Base-by-base conservation (phyloP, 2,888 invertebrate genomes). In the Eubasilissa splendida region DNA sequence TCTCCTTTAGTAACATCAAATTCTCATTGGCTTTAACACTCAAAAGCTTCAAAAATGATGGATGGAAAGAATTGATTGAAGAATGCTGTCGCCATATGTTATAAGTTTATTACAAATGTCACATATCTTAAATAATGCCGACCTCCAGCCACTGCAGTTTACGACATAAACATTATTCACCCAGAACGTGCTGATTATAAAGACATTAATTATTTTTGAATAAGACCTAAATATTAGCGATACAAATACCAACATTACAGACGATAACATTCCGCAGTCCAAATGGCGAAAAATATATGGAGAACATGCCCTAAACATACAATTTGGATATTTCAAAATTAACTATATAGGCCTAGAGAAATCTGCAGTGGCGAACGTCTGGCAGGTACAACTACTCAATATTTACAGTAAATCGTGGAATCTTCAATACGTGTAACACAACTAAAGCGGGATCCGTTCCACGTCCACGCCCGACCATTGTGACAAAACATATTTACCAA, bases 361-460 rank as follows among this genome's bases (percentile, higher is more conserved):
- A 53, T 68, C 80, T 82, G 80, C 82, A 80, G 79, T 77, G 79
- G 80, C 65, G 68, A 80, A 73, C 73, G 75, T 75, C 59, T 68
- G 82, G 74, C 77, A 68, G 60, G 42, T 78, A 71, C 11, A 54
- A 53, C 77, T 80, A 77, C 63, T 70, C 58, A 76, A 54, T 83
- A 83, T 82, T 63, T 83, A 83, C 83, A 83, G 70, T 63, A 66
- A 78, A 53, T 79, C 76, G 83, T 77, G 78, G 81, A 81, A 42
- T 42, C 42, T 42, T 42, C 4, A 42, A 81, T 77, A 80, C 63
- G 71, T 76, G 78, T 54, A 79, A 80, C 77, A 83, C 81, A 81
- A 70, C 81, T 81, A 83, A 83, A 81, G 81, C 81, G 74, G 70
- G 66, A 76, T 80, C 60, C 76, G 66, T 73, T 52, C 56, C 60